These are phyloP conservation scores for Apodemia hepburni DNA, from an alignment of 2,888 invertebrate species.

Conservation along the genomic window DNA sequence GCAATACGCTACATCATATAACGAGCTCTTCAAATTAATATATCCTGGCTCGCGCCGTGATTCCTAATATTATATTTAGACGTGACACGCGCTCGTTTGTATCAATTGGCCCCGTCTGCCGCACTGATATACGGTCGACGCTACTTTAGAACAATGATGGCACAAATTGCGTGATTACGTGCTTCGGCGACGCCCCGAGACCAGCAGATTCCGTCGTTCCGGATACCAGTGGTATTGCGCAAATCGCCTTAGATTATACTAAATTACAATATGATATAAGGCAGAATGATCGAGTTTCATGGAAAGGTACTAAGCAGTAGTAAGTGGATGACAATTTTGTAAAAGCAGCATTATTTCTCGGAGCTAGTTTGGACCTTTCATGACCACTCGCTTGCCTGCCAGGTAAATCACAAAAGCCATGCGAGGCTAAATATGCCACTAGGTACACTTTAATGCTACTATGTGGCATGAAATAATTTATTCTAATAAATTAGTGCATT, in stretches of 20 bases:
- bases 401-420: too few relatives aligned
- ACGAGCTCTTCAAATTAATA: slow-evolving; percentile 75
- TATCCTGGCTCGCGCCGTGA: slow-evolving; percentile 80
- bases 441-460: too few relatives aligned
- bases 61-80: slow-evolving; percentile 81
- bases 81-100: slow-evolving; percentile 79
- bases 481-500: too few relatives aligned
- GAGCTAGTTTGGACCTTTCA: too few relatives aligned
- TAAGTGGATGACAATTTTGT: not conserved
- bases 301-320: not conserved
- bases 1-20: slow-evolving; percentile 55
- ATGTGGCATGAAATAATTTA: too few relatives aligned
- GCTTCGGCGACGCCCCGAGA: slow-evolving; percentile 59
- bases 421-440: too few relatives aligned
- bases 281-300: not conserved
- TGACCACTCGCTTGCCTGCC: too few relatives aligned
- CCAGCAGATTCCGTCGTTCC: slow-evolving; percentile 40
- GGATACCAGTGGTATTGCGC: slow-evolving; percentile 18
- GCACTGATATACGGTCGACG: slow-evolving; percentile 75
- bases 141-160: slow-evolving; percentile 79
- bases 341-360: too few relatives aligned
- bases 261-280: not conserved
- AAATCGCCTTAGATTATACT: slow-evolving; percentile 20
- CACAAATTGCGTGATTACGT: slow-evolving; percentile 75
- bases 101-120: slow-evolving; percentile 77